Evolutionary conservation across 2,113 vertebrate species (phyloP), one percentile per base, ranked within the genome.

Genomic region (Psittacula cyanocephala): DNA sequence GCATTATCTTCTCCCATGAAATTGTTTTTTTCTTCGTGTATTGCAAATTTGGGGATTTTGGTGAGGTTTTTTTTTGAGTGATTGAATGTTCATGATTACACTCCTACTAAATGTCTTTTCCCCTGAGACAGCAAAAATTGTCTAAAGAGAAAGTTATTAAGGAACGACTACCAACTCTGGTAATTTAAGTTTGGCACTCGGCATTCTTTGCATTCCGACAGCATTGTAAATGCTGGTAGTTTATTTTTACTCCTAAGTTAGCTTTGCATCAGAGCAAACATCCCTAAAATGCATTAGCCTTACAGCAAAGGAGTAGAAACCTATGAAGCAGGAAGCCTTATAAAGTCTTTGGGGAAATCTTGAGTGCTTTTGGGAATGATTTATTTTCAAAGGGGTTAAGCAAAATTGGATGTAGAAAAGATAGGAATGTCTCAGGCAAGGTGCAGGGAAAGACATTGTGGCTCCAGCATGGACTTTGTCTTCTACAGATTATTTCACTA

Each of bases 311-410:
- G 68, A 97, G 77, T 95, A 81, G 95, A 96, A 97, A 96, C 93
- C 90, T 95, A 89, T 83, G 84, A 93, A 96, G 93, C 96, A 98
- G 95, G 97, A 98, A 98, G 96, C 94, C 89, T 97, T 80, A 93
- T 43, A 50, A 86, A 78, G 95, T 96, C 97, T 97, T 95, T 24
- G 17, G 97, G 97, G 97, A 98, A 97, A 97, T 97, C 82, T 91
- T 98, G 97, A 98, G 97, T 98, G 98, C 97, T 97, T 97, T 96
- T 75, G 96, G 96, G 95, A 92, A 96, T 97, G 91, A 98, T 97
- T 97, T 98, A 96, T 97, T 98, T 98, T 97, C 95, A 96, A 95
- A 97, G 65, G 70, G 53, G 93, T 97, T 95, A 91, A 97, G 96
- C 65, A 91, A 97, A 97, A 97, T 97, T 89, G 96, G 79, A 91